Conservation (phyloP, 1,140 invertebrate genomes). For the Brachionus asplanchnoidis region DNA sequence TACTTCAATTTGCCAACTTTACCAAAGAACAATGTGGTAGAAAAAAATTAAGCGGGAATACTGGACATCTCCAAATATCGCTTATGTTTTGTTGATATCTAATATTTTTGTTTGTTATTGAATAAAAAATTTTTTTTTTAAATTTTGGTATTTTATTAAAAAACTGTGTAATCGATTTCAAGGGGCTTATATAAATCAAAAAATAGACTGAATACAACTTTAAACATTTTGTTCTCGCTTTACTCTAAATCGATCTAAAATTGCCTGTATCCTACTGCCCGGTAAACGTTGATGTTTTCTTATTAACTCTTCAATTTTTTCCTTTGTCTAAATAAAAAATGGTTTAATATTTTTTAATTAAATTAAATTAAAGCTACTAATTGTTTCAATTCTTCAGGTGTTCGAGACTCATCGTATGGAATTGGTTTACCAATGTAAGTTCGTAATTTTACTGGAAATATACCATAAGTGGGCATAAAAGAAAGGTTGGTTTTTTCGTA, state of each 20-base stretch:
- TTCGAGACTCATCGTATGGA: neutral
- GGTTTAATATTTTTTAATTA: slow-evolving; percentile 41
- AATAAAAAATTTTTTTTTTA: too few species aligned
- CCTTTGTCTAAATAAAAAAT: slow-evolving; percentile 63
- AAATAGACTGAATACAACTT: neutral
- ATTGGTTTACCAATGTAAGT: neutral
- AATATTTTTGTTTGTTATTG: too few species aligned
- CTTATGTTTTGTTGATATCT: too few species aligned
- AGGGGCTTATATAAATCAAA: too few species aligned
- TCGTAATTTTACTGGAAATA: slow-evolving; percentile 87
- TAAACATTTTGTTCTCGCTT: neutral
- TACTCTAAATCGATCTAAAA: neutral
- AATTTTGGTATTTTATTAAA: too few species aligned
- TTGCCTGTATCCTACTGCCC: neutral
- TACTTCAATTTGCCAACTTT: too few species aligned
- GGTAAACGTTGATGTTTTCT: neutral
- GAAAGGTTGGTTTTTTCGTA: slow-evolving; percentile 79
- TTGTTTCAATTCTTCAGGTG: neutral
- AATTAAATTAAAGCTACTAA: slow-evolving; percentile 50
- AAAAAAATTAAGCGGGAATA: too few species aligned
- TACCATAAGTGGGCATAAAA: slow-evolving; percentile 87
- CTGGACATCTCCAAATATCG: too few species aligned
- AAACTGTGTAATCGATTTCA: too few species aligned
- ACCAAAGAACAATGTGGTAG: too few species aligned
- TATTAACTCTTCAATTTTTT: slow-evolving; percentile 58